Percentiles rank a stretch among this genome's conserved stretches.
Conservation (phyloP, 2,113 vertebrate genomes). For the Piaya cayana region DNA sequence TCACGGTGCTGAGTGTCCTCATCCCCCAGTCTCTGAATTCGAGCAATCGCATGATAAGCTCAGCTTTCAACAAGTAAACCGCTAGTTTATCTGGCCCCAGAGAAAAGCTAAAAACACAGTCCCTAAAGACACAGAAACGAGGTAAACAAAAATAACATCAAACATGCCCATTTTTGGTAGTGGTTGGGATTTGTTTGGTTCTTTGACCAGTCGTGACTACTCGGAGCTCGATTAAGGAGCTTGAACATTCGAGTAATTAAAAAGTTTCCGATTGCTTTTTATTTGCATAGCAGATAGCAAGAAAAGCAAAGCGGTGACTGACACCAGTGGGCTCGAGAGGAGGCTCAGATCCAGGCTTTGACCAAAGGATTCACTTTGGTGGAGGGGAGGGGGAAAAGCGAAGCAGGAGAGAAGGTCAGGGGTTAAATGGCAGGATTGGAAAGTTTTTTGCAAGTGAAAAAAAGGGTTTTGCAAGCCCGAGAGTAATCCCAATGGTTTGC, state of each 20-base stretch:
- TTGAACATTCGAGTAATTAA: neutral
- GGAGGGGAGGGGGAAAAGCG: neutral
- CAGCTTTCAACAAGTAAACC: neutral
- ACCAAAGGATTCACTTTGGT: neutral
- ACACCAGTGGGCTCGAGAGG: neutral
- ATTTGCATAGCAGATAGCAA: neutral
- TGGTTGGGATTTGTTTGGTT: neutral
- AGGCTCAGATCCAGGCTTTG: neutral
- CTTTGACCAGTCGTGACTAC: neutral
- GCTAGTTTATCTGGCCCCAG: neutral
- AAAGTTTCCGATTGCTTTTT: neutral
- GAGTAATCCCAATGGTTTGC: neutral
- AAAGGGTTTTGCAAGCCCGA: constrained; percentile 34
- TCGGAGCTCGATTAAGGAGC: neutral
- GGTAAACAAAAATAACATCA: neutral
- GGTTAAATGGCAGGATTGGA: constrained; percentile 12
- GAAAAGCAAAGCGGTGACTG: neutral
- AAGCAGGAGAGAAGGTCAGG: neutral
- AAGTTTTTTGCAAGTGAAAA: constrained; percentile 15
- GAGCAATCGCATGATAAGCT: neutral
- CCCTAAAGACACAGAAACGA: neutral
- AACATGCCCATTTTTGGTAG: accelerated
- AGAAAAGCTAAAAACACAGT: neutral
- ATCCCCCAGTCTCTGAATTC: neutral
- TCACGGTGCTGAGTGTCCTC: neutral